Base-by-base conservation (phyloP, 2,797 vertebrate genomes). In the Vireo griseus region DNA sequence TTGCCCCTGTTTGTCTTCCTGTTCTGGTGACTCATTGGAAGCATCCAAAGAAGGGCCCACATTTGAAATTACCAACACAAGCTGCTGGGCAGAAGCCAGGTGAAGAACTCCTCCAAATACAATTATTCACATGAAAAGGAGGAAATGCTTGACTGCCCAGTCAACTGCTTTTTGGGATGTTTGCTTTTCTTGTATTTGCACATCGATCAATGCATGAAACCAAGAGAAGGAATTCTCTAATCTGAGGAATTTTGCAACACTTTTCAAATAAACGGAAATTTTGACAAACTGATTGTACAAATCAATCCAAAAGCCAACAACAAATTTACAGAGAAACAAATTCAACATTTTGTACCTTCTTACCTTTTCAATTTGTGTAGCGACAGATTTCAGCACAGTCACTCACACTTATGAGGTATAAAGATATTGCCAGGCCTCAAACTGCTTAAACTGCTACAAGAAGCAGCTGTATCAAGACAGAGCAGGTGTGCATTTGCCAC, bases 91-190 rank as follows among this genome's bases (percentile, higher is more conserved):
- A 29, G 24, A 74, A 88, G 9, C 11, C 50, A 72, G 22, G 2
- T 35, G 44, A 87, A 75, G 51, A 89, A 63, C 28, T 65, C 31
- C 25, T 71, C 22, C 61, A 90, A 77, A 59, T 35, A 57, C 29
- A 83, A 57, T 52, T 57, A 73, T 28, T 74, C 28, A 48, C 25
- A 20, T 10, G 18, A 83, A 69, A 31, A 76, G 29, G 20, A 88
- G 13, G 19, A 74, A 76, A 55, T 0, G 0, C n/a, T 71, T 0
- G 0, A n/a, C 26, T 55, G 48, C n/a, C 33, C 24, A 29, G 45
- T 21, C 68, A 77, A 57, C 50, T 40, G 61, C 2, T 63, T 78
- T 71, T 33, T 22, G 26, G 21, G n/a, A 48, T 39, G 13, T 40
- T 58, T 72, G 29, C 19, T 77, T 42, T 77, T 67, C 55, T 71